Evolutionary conservation across 1,140 invertebrate genomes (phyloP).

Genomic region (Dinoponera quadriceps): DNA sequence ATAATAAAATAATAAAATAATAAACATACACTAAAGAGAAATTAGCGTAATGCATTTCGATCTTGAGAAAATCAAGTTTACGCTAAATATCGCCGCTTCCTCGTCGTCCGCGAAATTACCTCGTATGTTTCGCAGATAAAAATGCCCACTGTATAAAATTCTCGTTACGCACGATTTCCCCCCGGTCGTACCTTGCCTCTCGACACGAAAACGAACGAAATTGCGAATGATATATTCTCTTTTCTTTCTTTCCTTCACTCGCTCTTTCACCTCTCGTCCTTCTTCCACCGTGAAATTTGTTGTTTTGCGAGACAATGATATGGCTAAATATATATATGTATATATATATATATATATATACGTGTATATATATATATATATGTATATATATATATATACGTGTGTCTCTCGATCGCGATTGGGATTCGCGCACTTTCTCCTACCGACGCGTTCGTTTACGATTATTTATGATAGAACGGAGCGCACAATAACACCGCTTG

Average conservation of each 20-base stretch:
- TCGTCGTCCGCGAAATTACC: constrained; percentile 20
- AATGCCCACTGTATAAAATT: constrained; percentile 71
- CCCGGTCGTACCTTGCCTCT: not conserved
- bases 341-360: not conserved
- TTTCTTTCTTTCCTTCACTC: not conserved
- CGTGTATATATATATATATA: constrained; percentile 5
- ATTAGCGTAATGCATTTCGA: constrained; percentile 28
- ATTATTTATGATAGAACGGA: constrained; percentile 80
- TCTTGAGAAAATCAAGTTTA: constrained; percentile 43
- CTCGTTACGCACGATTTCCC: not conserved
- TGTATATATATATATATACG: no score
- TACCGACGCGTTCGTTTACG: constrained; percentile 17
- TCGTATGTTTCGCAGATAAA: constrained; percentile 16
- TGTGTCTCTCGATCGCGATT: constrained; percentile 2
- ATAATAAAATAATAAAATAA: not conserved
- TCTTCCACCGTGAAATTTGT: not conserved
- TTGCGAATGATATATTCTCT: constrained; percentile 20
- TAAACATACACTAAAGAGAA: not conserved
- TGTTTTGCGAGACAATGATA: constrained; percentile 29
- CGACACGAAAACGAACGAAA: constrained; percentile 1
- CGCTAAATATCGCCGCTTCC: constrained; percentile 9
- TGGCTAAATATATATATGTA: constrained; percentile 9
- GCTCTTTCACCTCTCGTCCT: not conserved
- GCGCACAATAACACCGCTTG: constrained; percentile 72
- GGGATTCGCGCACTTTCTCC: not conserved